A percentile compares a stretch with the other conserved stretches of the same genome.
Conservation (phyloP, 2,888 invertebrate genomes). For the Morpho helenor region DNA sequence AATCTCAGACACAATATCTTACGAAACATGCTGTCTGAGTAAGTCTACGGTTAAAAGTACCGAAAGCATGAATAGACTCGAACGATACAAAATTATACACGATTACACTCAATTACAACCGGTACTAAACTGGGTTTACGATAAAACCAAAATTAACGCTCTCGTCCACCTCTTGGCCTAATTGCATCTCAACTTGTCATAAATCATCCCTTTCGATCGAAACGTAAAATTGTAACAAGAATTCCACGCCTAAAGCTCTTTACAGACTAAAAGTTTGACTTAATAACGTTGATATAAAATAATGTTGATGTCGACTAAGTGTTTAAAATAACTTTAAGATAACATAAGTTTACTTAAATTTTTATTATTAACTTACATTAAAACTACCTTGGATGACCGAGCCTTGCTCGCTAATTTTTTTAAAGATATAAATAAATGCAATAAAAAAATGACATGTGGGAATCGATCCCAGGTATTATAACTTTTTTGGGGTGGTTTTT, state of each 20-base stretch:
- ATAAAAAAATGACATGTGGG: no score
- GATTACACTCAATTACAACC: constrained; percentile 53
- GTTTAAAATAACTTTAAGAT: not conserved
- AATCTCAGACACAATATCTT: constrained; percentile 13
- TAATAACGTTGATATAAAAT: not conserved
- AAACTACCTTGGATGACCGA: no score
- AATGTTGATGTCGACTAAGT: not conserved
- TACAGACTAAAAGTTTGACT: not conserved
- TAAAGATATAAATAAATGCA: no score
- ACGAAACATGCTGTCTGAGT: not conserved
- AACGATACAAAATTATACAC: constrained; percentile 32
- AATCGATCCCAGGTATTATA: no score
- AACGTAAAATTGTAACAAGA: constrained; percentile 62
- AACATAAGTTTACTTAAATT: not conserved
- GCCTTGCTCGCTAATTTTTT: no score
- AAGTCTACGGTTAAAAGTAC: constrained; percentile 8
- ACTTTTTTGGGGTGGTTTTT: no score
- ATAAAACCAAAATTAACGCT: constrained; percentile 67
- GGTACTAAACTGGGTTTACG: constrained; percentile 54
- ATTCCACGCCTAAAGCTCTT: constrained; percentile 46
- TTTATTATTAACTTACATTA: no score
- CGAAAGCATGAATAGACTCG: constrained; percentile 46
- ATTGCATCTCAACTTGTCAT: constrained; percentile 55
- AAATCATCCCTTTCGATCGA: constrained; percentile 59
- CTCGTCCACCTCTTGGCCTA: constrained; percentile 49